Evolutionary conservation across 2,113 vertebrate species (phyloP), one percentile per base, ranked within the genome.

Genomic region (Cricetomys ansorgei): DNA sequence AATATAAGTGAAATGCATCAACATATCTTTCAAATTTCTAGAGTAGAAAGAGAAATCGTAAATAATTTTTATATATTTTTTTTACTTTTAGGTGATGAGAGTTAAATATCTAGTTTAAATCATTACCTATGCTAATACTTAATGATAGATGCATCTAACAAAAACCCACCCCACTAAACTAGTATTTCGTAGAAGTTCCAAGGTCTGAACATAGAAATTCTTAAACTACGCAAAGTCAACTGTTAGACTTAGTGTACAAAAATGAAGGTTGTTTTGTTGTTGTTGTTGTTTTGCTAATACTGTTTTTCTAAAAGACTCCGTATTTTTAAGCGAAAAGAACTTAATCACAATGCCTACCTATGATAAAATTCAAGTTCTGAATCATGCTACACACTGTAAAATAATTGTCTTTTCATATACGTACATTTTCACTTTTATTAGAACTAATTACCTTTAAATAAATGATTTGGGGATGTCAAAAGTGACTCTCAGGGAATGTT

Each of bases 371-470:
- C 67, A 92, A 94, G 34, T 92, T 96, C 86, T 87, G 84, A 96
- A 84, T 92, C 89, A 93, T 88, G 43, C 48, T 62, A 89, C 95
- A 94, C 77, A 96, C 15, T 92, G 25, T 93, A 94, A 96, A 94
- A 97, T 95, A 96, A 93, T 94, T 97, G 92, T 96, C 88, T 96
- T 96, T 89, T 94, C 34, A 93, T 95, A 96, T 96, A 62, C 95
- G 94, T 92, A 77, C 85, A 70, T 96, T 96, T 98, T 96, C 83
- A 92, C 87, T 97, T 95, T 97, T 95, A 97, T 89, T 94, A 97
- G 53, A 94, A 97, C 94, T 98, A 98, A 98, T 98, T 97, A 97
- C 96, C 94, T 97, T 97, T 96, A 97, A 96, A 97, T 97, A 97
- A 97, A 97, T 97, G 97, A 97, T 97, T 98, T 70, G 92, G 92